phyloP scores from a whole-genome alignment of 1,140 invertebrate genomes.

The Heterodera carotae region DNA sequence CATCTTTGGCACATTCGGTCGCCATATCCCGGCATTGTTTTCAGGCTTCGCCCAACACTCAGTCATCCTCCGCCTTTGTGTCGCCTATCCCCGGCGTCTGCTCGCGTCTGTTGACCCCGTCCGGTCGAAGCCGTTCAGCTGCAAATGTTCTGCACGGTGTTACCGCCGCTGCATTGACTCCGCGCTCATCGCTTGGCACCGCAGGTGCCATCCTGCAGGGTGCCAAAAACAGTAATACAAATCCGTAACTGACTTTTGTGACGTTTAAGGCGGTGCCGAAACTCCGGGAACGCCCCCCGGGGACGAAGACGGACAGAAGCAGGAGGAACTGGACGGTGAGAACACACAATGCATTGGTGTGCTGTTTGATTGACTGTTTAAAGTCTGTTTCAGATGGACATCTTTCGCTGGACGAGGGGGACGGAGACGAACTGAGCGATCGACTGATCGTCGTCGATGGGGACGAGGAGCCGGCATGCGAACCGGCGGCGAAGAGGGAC shows the following conservation, averaged over 20 bases:
- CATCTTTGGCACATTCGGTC: background rate
- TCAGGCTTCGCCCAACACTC: conserved; percentile 26
- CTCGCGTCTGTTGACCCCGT: conserved; percentile 36
- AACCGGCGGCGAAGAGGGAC: conserved; percentile 58
- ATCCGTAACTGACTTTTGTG: background rate
- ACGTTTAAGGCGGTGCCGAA: conserved; percentile 23
- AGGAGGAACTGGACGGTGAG: conserved; percentile 44
- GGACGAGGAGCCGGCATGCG: conserved; percentile 47
- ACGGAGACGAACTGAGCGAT: conserved; percentile 4
- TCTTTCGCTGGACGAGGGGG: background rate
- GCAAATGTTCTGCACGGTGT: conserved; percentile 33
- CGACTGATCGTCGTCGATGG: conserved; percentile 53
- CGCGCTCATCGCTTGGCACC: conserved; percentile 32
- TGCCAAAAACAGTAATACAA: background rate
- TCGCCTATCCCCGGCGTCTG: conserved; percentile 12
- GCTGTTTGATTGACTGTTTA: conserved; percentile 8
- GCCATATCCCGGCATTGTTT: background rate
- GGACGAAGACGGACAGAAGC: conserved; percentile 39
- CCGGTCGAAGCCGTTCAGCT: conserved; percentile 40
- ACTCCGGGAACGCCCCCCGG: conserved; percentile 25
- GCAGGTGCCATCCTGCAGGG: background rate
- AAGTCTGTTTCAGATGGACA: conserved; percentile 17
- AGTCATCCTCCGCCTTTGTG: conserved; percentile 13
- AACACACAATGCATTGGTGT: conserved; percentile 40
- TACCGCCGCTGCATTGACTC: conserved; percentile 15